Evolutionary conservation across 2,113 vertebrate species (phyloP).

Genomic region (Trichomycterus rosablanca): DNA sequence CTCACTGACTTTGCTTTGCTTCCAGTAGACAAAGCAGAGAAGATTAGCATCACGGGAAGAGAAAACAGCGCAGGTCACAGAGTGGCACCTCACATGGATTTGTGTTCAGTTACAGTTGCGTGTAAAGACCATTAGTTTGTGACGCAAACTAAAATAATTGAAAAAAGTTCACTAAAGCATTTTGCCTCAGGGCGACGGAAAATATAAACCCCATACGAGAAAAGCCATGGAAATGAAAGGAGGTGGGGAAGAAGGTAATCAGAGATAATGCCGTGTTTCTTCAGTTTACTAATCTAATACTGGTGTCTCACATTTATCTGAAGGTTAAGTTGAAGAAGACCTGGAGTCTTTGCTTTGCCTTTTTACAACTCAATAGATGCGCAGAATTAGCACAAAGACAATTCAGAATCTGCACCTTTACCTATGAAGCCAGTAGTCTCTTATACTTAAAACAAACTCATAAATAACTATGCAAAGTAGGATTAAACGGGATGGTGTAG

Average conservation of each 20-base stretch:
- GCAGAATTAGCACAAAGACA: too few relatives aligned
- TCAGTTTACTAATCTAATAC: constrained; percentile 15
- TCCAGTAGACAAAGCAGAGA: constrained; percentile 59
- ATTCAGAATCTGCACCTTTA: too few relatives aligned
- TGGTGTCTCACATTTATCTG: too few relatives aligned
- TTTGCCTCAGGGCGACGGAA: constrained; percentile 16
- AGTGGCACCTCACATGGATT: constrained; percentile 13
- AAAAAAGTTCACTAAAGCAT: neutral
- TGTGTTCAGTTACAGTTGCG: constrained; percentile 36
- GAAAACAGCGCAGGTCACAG: constrained; percentile 16
- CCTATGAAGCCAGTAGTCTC: too few relatives aligned
- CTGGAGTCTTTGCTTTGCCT: too few relatives aligned
- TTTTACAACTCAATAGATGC: too few relatives aligned
- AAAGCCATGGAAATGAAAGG: constrained; percentile 23
- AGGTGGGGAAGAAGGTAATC: neutral
- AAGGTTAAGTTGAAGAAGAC: too few relatives aligned
- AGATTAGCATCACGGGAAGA: constrained; percentile 56
- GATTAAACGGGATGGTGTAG: too few relatives aligned
- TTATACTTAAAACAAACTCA: too few relatives aligned
- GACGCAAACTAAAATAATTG: constrained; percentile 14
- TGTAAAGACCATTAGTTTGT: constrained; percentile 8
- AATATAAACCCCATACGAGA: constrained; percentile 8
- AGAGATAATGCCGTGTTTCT: constrained; percentile 16
- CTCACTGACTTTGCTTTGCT: constrained; percentile 49
- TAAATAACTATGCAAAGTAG: too few relatives aligned